phyloP scores from a whole-genome alignment of 2,113 vertebrate genomes.

The Menura novaehollandiae region DNA sequence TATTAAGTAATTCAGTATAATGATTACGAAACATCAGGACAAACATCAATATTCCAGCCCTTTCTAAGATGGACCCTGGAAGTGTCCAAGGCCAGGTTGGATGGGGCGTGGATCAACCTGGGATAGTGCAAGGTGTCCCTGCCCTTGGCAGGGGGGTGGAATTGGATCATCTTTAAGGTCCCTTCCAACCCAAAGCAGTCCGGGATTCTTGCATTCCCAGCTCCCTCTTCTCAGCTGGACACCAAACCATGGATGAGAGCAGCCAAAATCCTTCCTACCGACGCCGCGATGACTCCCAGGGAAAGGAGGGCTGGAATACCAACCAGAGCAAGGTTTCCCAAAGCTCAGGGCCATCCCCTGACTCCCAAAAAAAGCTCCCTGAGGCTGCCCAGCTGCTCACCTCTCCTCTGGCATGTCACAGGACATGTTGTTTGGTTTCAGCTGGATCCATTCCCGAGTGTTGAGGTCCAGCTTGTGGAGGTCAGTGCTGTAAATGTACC shows the following conservation, averaged over 20 bases:
- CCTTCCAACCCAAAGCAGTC: neutral
- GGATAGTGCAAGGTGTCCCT: neutral
- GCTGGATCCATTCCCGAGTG: slow-evolving; percentile 92
- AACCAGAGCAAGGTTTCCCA: neutral
- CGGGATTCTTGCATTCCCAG: neutral
- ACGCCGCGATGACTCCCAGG: neutral
- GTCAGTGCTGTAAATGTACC: slow-evolving; percentile 97
- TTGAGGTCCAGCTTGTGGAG: slow-evolving; percentile 94
- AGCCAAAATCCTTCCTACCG: neutral
- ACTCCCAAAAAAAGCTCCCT: neutral
- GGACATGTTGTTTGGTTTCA: slow-evolving; percentile 92
- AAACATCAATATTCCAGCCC: neutral
- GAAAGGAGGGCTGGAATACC: neutral
- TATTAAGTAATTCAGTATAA: neutral
- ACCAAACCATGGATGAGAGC: accelerated
- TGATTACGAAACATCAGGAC: neutral
- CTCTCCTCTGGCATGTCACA: slow-evolving; percentile 94
- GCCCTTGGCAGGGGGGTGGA: neutral
- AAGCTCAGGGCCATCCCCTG: neutral
- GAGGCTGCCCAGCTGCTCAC: slow-evolving; percentile 55
- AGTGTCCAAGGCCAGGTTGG: neutral
- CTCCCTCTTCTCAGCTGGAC: neutral
- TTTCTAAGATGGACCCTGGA: neutral
- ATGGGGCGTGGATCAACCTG: neutral
- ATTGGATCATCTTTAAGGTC: neutral